Percentiles rank a stretch among this genome's conserved stretches.
Evolutionary conservation across 2,888 invertebrate species (phyloP).

Genomic region (Encarsia formosa): DNA sequence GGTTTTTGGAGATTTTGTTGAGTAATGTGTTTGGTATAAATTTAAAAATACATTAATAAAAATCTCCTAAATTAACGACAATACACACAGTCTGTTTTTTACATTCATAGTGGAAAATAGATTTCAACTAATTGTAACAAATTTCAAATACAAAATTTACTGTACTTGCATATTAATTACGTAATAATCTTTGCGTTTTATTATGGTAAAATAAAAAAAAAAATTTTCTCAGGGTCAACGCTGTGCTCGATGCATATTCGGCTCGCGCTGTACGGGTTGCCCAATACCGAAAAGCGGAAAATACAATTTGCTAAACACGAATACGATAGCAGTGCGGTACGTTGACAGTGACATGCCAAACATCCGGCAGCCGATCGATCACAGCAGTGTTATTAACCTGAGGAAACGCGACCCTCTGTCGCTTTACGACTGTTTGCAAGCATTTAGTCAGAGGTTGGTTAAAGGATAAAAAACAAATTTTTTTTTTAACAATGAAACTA

Average conservation of each 20-base stretch:
- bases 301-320: slow-evolving; percentile 55
- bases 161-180: neutral
- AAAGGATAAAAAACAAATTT: no score
- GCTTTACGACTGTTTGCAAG: slow-evolving; percentile 61
- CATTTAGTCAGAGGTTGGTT: slow-evolving; percentile 59
- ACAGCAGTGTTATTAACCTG: slow-evolving; percentile 53
- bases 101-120: neutral
- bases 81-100: slow-evolving; percentile 1
- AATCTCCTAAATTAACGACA: neutral
- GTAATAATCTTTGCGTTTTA: neutral
- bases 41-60: neutral
- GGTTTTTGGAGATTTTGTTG: no score
- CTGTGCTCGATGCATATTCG: slow-evolving; percentile 60
- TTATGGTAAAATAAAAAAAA: slow-evolving; percentile 4
- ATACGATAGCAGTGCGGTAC: slow-evolving; percentile 55
- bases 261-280: slow-evolving; percentile 58
- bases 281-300: slow-evolving; percentile 51
- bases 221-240: slow-evolving; percentile 52
- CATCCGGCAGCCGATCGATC: slow-evolving; percentile 48
- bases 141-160: neutral
- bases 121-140: slow-evolving; percentile 1
- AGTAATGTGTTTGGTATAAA: no score
- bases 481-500: no score
- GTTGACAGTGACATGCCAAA: slow-evolving; percentile 49
- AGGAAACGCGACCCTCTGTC: slow-evolving; percentile 55